A percentile compares a stretch with the other conserved stretches of the same genome.
Conservation (phyloP, 1,140 invertebrate genomes). For the Neoseiulus cucumeris region DNA sequence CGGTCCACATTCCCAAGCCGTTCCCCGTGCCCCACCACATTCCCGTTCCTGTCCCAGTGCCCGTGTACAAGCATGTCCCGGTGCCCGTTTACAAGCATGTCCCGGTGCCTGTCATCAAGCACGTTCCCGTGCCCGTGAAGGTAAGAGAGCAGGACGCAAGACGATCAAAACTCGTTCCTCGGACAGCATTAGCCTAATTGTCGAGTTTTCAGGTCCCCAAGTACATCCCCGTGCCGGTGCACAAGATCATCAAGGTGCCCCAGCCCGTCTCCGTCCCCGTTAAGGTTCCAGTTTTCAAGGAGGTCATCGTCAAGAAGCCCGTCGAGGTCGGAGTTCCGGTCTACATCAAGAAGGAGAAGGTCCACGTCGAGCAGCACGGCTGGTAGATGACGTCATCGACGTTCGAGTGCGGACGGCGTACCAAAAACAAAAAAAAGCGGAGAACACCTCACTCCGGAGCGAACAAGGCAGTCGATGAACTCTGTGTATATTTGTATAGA, state of each 20-base stretch:
- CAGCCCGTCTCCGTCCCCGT: background rate
- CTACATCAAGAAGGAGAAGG: conserved; percentile 9
- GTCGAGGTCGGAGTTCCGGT: conserved; percentile 7
- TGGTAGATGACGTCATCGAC: background rate
- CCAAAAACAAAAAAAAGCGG: too few relatives aligned
- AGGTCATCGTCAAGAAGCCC: conserved; percentile 12
- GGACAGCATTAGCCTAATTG: too few relatives aligned
- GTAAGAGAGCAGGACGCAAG: background rate
- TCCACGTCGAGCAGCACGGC: background rate
- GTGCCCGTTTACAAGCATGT: conserved; percentile 10
- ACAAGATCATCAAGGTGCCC: conserved; percentile 8
- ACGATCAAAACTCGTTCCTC: too few relatives aligned
- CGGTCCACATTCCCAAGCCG: background rate
- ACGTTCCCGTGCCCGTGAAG: conserved; percentile 9
- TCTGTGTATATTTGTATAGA: too few relatives aligned
- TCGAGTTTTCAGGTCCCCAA: background rate
- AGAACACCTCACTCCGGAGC: too few relatives aligned
- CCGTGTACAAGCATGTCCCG: background rate
- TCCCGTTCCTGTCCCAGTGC: background rate
- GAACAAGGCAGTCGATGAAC: too few relatives aligned
- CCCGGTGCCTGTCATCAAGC: conserved; percentile 4
- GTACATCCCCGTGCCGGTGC: conserved; percentile 7
- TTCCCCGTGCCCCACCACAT: background rate
- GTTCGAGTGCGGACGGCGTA: too few relatives aligned
- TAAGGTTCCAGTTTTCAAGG: conserved; percentile 5